Evolutionary conservation across 2,888 invertebrate genomes (phyloP).

Genomic region (Drosophila sordidula): DNA sequence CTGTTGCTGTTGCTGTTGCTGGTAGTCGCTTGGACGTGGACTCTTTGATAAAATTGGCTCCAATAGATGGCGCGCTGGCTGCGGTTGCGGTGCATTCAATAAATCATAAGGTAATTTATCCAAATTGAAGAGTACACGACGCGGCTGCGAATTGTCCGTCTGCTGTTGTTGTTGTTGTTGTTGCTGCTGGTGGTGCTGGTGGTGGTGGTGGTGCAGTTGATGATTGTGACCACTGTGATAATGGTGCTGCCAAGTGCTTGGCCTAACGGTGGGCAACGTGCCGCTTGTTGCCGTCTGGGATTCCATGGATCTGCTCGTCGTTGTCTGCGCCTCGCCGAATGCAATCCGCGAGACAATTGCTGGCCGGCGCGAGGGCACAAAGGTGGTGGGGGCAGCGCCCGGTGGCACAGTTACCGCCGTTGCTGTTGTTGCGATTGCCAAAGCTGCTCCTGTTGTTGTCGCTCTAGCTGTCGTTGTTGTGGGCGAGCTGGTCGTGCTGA

Average conservation of each 20-base stretch:
- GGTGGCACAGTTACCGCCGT: conserved; percentile 53
- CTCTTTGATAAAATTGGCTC: conserved; percentile 74
- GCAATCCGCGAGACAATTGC: conserved; percentile 83
- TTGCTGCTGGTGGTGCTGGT: conserved; percentile 42
- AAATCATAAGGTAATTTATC: conserved; percentile 85
- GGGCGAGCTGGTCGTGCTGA: conserved; percentile 53
- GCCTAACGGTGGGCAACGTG: conserved; percentile 50
- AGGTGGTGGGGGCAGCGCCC: conserved; percentile 58
- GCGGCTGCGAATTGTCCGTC: conserved; percentile 64
- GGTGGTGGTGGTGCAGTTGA: conserved; percentile 47
- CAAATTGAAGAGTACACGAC: conserved; percentile 84
- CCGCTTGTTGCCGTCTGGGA: conserved; percentile 29
- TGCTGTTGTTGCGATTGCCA: conserved; percentile 17
- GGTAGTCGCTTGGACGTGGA: conserved; percentile 61
- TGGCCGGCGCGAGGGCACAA: conserved; percentile 76
- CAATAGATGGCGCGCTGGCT: conserved; percentile 59
- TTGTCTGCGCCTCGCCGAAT: conserved; percentile 80
- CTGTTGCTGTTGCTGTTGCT: conserved; percentile 53
- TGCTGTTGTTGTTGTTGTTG: conserved; percentile 47
- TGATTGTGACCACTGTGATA: conserved; percentile 63
- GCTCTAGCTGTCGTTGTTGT: conserved; percentile 27
- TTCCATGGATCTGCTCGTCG: conserved; percentile 22
- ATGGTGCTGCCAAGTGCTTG: conserved; percentile 68
- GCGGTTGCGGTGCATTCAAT: conserved; percentile 82
- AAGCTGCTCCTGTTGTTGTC: conserved; percentile 20